Evolutionary conservation across 2,888 invertebrate genomes (phyloP), one percentile per base, ranked within the genome.

Genomic region (Drosophila sordidapex): DNA sequence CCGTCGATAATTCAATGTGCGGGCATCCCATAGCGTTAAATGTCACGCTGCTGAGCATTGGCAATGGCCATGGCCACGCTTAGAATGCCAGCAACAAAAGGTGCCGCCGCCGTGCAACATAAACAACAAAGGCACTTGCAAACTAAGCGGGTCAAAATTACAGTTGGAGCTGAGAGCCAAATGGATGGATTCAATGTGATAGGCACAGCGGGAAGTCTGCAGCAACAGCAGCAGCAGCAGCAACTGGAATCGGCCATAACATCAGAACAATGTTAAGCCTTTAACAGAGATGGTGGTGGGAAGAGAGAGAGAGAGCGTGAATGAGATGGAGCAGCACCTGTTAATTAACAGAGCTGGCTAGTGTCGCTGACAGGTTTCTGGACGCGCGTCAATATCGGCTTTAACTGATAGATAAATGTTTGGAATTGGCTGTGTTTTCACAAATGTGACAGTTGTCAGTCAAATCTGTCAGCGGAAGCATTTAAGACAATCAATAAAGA

Each of bases 391-490:
- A 60, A 59, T 74, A 70, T 65, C 72, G 29, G 49, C 27, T 31
- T 60, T 18, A 48, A 61, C 70, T 70, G 66, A 74, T 63, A 62
- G 71, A 52, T 81, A 53, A 33, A 40, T 70, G 40, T 31, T 31
- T 58, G 54, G 56, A 49, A 74, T 43, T 64, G 74, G 48, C 69
- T 38, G 62, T 60, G 51, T 76, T 81, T 79, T 76, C 72, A 73
- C 79, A 70, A 87, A 89, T 81, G 79, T 83, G 88, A 86, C 89
- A 76, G 72, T 73, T 68, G 76, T 83, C 84, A 79, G 70, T 89
- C 83, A 81, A 72, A 89, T 60, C 82, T 76, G 76, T 83, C 76
- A 74, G 67, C 79, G 81, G 71, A 70, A 86, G 65, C 82, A 53
- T 71, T 89, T 81, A 76, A 87, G 63, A 76, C 81, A 87, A 76